phyloP scores from a whole-genome alignment of 2,113 vertebrate genomes.

The Podarcis raffonei region DNA sequence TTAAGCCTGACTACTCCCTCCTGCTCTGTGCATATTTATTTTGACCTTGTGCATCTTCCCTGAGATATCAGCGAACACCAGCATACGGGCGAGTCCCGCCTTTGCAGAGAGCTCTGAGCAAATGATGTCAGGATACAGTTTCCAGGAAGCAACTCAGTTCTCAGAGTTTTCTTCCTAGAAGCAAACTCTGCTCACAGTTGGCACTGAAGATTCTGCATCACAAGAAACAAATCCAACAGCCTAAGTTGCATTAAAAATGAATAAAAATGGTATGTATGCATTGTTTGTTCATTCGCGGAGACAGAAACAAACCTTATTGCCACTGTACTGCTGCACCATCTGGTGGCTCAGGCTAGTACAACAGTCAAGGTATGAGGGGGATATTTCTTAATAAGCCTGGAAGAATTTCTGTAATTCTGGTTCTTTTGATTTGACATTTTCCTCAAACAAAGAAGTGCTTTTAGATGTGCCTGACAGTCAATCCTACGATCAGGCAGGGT shows the following conservation, averaged over 20 bases:
- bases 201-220: neutral
- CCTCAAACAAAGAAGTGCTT: neutral
- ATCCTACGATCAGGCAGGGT: neutral
- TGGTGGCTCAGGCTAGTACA: neutral
- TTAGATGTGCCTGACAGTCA: neutral
- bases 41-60: no score
- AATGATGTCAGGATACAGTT: neutral
- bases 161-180: neutral
- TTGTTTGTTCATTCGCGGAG: neutral
- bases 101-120: neutral
- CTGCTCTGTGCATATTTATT: neutral
- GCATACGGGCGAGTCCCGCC: neutral
- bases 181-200: neutral
- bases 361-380: neutral
- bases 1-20: neutral
- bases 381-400: neutral
- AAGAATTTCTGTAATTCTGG: neutral
- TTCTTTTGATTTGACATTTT: neutral
- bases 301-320: neutral
- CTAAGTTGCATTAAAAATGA: neutral
- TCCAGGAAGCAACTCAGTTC: neutral
- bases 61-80: neutral
- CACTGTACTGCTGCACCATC: neutral
- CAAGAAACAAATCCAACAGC: neutral
- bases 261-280: neutral